A percentile compares a stretch with the other conserved stretches of the same genome.
These are phyloP conservation scores for Lamproptera curius DNA, from an alignment of 2,888 invertebrate species.

Conservation along the genomic window DNA sequence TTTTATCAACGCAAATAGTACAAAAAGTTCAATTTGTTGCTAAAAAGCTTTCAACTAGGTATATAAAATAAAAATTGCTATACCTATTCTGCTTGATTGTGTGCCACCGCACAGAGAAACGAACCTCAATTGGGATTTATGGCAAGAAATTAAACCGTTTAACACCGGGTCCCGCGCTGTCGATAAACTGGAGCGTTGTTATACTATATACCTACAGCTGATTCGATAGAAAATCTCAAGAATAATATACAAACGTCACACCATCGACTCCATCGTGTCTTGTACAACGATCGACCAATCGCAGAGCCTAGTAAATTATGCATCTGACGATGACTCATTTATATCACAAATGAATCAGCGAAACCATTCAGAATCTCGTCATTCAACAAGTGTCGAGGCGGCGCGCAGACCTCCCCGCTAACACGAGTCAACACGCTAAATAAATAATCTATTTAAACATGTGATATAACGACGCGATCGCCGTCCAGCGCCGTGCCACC, in stretches of 20 bases:
- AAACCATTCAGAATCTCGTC: slow-evolving; percentile 57
- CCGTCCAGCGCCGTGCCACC: slow-evolving; percentile 60
- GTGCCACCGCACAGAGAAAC: background rate
- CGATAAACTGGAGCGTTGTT: slow-evolving; percentile 2
- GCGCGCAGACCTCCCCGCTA: slow-evolving; percentile 38
- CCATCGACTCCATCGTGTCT: slow-evolving; percentile 35
- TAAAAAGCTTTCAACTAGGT: no score
- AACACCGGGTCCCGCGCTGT: slow-evolving; percentile 11
- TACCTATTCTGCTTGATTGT: no score
- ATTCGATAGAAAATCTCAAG: slow-evolving; percentile 39
- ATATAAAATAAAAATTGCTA: no score
- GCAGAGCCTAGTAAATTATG: background rate
- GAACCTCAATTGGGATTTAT: slow-evolving; percentile 14
- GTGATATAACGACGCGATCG: slow-evolving; percentile 73
- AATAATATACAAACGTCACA: slow-evolving; percentile 50
- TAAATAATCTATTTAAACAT: slow-evolving; percentile 71
- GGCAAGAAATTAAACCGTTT: slow-evolving; percentile 16
- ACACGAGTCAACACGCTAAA: slow-evolving; percentile 55
- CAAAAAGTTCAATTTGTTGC: no score
- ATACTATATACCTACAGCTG: slow-evolving; percentile 8
- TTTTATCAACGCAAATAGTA: no score
- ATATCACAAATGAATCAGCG: slow-evolving; percentile 67
- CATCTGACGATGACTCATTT: slow-evolving; percentile 53
- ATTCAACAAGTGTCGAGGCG: slow-evolving; percentile 58
- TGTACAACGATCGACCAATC: slow-evolving; percentile 29